phyloP scores from a whole-genome alignment of 2,113 vertebrate genomes.

The Leiothrix lutea region DNA sequence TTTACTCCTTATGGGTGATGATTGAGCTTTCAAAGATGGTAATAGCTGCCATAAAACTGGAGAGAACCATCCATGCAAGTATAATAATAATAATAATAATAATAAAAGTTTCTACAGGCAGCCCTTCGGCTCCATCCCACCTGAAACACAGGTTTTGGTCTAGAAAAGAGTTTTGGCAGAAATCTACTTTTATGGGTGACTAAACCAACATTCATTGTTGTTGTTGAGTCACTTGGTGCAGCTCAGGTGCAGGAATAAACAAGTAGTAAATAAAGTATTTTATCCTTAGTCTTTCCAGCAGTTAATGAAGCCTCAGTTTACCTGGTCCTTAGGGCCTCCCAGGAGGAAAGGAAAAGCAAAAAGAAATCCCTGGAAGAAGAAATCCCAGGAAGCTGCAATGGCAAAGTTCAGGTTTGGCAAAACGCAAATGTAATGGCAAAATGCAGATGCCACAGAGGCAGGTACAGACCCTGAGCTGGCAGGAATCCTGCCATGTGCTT shows the following conservation, averaged over 20 bases:
- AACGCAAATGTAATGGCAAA: background rate
- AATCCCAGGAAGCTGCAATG: background rate
- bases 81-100: background rate
- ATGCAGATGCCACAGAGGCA: background rate
- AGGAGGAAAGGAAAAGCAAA: background rate
- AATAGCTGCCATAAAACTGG: background rate
- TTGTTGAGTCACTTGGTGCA: background rate
- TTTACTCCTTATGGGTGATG: background rate
- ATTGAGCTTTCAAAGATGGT: background rate
- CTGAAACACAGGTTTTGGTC: background rate
- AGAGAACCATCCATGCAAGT: background rate
- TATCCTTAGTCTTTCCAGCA: background rate
- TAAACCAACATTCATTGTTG: background rate
- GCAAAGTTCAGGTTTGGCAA: background rate
- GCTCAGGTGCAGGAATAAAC: background rate
- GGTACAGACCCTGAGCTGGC: fast-evolving
- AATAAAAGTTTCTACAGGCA: background rate
- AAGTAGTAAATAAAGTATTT: background rate
- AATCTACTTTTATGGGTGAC: background rate
- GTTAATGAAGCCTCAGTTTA: background rate
- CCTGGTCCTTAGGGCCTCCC: background rate
- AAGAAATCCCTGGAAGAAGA: too few relatives aligned
- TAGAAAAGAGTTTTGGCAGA: background rate
- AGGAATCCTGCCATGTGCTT: background rate
- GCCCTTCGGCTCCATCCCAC: background rate